Base-by-base conservation (phyloP, 2,797 vertebrate species). In the Rhadinocentrus ornatus region DNA sequence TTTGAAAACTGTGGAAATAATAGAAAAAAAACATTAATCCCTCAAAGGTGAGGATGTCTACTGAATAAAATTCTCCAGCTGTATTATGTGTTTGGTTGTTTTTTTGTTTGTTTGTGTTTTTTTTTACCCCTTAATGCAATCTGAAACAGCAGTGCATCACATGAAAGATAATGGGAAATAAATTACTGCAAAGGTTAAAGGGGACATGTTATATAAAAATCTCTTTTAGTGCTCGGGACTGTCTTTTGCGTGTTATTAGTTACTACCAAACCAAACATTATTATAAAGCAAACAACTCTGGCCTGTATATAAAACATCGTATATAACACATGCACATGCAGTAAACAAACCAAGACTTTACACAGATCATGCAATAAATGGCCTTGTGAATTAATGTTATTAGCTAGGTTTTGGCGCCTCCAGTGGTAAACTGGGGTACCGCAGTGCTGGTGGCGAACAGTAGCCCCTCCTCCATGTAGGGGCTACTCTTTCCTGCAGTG, bases 381-480 rank as follows among this genome's bases (percentile, higher is more conserved):
- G 44, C 44, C 37, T 44, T 2, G n/a, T 8, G 8, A 2, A 2
- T 9, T 1, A 15, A 13, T 16, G 4, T 18, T 2, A 0, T 1
- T 29, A 20, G 24, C 8, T 16, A 24, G 27, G 3, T 27, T 50
- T 7, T n/a, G 18, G 80, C 57, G n/a, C 75, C 83, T 64, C 81
- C 58, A 56, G 73, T 5, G 77, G 81, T 22, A 3, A 6, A 3
- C 1, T 0, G 34, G 0, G 60, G 44, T 13, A 48, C 52, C 15
- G 62, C 24, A 53, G 22, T 10, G 54, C 60, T 16, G 61, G 22
- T 1, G 1, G 35, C 15, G 34, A 0, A 32, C 41, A 0, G 41
- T 52, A 70, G 59, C 80, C 67, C 80, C 88, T 79, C 84, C 81
- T 64, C 60, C 66, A 31, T 69, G 48, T 2, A 50, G 67, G 68